Percentiles rank a stretch among this genome's conserved stretches.
Evolutionary conservation across 2,888 invertebrate genomes (phyloP).

Genomic region (Drosophila paranaensis): DNA sequence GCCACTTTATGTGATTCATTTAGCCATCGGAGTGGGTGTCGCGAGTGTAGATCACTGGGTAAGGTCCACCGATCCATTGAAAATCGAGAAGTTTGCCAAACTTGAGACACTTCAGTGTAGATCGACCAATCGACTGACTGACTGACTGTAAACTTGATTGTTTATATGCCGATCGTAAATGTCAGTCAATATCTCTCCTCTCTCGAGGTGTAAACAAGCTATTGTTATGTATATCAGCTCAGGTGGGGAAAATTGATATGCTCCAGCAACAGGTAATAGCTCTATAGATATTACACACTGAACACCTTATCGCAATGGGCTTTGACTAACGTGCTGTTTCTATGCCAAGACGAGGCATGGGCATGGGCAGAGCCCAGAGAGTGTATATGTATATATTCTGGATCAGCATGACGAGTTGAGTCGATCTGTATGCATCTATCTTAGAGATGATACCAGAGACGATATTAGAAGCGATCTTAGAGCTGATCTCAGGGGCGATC

Average conservation of each 20-base stretch:
- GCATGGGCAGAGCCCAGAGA: too few species aligned
- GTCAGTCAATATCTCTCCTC: neutral
- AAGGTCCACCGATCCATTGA: conserved; percentile 23
- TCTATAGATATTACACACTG: neutral
- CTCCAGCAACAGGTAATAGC: neutral
- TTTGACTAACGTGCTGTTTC: too few species aligned
- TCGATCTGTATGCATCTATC: too few species aligned
- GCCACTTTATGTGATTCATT: conserved; percentile 56
- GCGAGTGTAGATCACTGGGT: conserved; percentile 36
- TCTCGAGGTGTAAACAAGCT: conserved; percentile 11
- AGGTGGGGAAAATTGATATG: conserved; percentile 10
- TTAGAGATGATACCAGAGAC: too few species aligned
- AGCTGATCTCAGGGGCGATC: too few species aligned
- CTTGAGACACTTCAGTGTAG: conserved; percentile 23
- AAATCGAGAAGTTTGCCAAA: conserved; percentile 21
- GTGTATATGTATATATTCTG: neutral
- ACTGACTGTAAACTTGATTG: conserved; percentile 13
- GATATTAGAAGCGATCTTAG: too few species aligned
- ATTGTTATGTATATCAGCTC: conserved; percentile 21
- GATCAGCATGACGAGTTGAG: too few species aligned
- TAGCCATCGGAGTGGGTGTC: conserved; percentile 44
- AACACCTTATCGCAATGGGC: neutral
- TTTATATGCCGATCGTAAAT: conserved; percentile 12
- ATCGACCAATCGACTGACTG: neutral
- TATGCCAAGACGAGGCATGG: neutral